phyloP scores from a whole-genome alignment of 2,113 vertebrate genomes.

The Triplophysa rosa region DNA sequence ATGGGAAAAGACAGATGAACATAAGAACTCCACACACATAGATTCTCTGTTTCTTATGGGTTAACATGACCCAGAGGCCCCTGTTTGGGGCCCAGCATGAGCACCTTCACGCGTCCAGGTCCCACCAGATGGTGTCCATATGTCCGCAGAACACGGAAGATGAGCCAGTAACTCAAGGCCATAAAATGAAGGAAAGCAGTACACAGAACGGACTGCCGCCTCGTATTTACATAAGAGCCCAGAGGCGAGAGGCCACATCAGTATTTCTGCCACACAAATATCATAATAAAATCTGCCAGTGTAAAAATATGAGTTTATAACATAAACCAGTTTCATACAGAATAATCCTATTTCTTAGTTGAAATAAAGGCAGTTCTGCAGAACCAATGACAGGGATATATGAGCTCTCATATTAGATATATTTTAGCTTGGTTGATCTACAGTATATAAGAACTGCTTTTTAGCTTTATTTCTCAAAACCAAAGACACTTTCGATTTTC shows the following conservation, averaged over 20 bases:
- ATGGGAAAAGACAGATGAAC: too few species aligned
- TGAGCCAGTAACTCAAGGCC: conserved; percentile 47
- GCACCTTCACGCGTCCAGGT: conserved; percentile 53
- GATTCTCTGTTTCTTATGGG: conserved; percentile 41
- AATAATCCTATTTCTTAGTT: too few species aligned
- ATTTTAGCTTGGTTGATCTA: too few species aligned
- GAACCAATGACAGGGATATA: too few species aligned
- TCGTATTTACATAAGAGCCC: conserved; percentile 45
- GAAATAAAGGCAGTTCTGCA: too few species aligned
- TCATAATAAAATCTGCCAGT: not conserved
- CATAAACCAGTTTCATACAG: not conserved
- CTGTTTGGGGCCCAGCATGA: conserved; percentile 53
- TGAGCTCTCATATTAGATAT: too few species aligned
- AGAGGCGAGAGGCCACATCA: not conserved
- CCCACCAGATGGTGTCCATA: conserved; percentile 71
- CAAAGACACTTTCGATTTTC: too few species aligned
- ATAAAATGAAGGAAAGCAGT: conserved; percentile 45
- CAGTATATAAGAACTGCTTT: too few species aligned
- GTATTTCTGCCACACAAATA: not conserved
- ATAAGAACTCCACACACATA: not conserved
- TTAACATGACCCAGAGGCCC: conserved; percentile 54
- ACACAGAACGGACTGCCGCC: conserved; percentile 22
- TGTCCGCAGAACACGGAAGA: conserved; percentile 57
- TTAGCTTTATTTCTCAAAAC: too few species aligned
- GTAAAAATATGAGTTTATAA: too few species aligned